Evolutionary conservation across 2,113 vertebrate genomes (phyloP), one percentile per base, ranked within the genome.

Genomic region (Halichoerus grypus): DNA sequence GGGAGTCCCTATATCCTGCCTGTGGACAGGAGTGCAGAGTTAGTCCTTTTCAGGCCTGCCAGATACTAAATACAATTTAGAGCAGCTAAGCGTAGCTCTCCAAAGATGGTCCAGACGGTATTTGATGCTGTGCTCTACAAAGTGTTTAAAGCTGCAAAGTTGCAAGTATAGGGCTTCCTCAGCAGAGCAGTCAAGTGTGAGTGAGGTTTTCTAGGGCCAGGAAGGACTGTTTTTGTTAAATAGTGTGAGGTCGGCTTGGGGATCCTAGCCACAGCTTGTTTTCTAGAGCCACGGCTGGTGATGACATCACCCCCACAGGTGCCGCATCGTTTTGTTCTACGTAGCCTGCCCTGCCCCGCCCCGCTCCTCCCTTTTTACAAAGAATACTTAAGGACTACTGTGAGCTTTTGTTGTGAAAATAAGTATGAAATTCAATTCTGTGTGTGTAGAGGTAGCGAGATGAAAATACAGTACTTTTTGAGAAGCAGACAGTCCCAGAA

Each of bases 221-320:
- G 24, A 91, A 77, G 61, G 82, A 80, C 63, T 61, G 21, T 79
- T 95, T 93, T 61, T 95, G 76, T 88, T 91, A 63, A 83, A 80
- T 67, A 89, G 79, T 59, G 13, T 67, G 90, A 97, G 95, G 87
- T 91, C 65, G 94, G 72, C 91, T 67, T 9, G 81, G 86, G 65
- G 89, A 93, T 67, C 86, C 65, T 59, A 51, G 72, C 81, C 74
- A 81, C 77, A 82, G 82, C 84, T 77, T 96, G 92, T 91, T 63
- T 94, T 96, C 84, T 71, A 59, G 92, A 97, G 93, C 80, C n/a
- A 0, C 31, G 94, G 15, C 84, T 91, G 57, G 69, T 33, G 53
- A 87, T 97, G 97, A 95, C 76, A 19, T 97, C 97, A 96, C 72
- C 51, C 57, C 28, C n/a, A 4, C 46, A 94, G 94, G 92, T 96